A percentile compares a stretch with the other conserved stretches of the same genome.
These are phyloP conservation scores for Chamaetylas fuelleborni DNA, from an alignment of 2,113 vertebrate genomes.

Conservation along the genomic window DNA sequence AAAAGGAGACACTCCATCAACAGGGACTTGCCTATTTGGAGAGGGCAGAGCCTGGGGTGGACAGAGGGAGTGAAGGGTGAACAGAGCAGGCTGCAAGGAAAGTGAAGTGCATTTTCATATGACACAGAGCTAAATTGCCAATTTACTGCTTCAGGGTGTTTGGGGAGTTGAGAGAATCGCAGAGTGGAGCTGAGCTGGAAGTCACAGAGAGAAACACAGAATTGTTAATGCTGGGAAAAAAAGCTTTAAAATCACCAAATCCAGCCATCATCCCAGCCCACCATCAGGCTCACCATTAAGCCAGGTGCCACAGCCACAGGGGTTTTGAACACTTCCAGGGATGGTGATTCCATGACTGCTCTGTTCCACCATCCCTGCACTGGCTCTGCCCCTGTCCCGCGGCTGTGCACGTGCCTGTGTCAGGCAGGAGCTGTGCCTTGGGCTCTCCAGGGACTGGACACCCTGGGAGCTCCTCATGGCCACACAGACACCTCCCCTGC, in stretches of 20 bases:
- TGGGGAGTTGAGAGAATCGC: not conserved
- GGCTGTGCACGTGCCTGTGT: not conserved
- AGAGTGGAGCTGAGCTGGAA: not conserved
- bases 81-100: not conserved
- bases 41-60: not conserved
- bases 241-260: not conserved
- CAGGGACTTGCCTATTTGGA: accelerated
- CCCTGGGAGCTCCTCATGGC: accelerated
- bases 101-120: not conserved
- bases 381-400: too few relatives aligned
- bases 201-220: not conserved
- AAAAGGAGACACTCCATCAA: not conserved
- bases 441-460: not conserved
- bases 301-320: not conserved
- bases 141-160: not conserved
- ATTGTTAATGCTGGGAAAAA: not conserved
- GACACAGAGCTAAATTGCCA: not conserved
- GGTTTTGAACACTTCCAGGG: not conserved
- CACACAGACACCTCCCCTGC: not conserved
- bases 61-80: not conserved
- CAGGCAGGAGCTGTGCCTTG: accelerated
- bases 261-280: not conserved
- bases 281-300: not conserved
- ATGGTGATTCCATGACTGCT: not conserved
- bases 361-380: not conserved